phyloP scores from a whole-genome alignment of 2,888 invertebrate species.

The Acrocyrtus sp. region DNA sequence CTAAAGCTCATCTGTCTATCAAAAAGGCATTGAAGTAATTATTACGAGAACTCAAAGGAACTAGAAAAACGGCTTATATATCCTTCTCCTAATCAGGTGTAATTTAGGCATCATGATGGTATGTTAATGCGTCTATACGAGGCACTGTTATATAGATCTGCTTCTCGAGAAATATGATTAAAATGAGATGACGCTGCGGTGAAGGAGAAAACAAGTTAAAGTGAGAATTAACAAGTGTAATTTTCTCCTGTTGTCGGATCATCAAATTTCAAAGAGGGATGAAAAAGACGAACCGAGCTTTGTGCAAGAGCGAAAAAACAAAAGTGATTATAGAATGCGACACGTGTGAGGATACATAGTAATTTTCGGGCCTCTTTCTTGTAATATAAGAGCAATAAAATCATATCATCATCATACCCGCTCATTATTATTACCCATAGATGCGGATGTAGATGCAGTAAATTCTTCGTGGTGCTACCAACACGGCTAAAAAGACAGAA shows the following conservation, averaged over 20 bases:
- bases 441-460: too few relatives aligned
- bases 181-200: slow-evolving; percentile 1
- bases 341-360: slow-evolving; percentile 43
- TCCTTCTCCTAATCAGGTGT: slow-evolving; percentile 15
- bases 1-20: slow-evolving; percentile 45
- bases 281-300: neutral
- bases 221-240: slow-evolving; percentile 16
- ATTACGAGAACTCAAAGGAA: slow-evolving; percentile 3
- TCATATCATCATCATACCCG: too few relatives aligned
- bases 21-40: slow-evolving; percentile 7
- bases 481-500: too few relatives aligned
- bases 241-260: slow-evolving; percentile 22
- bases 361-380: slow-evolving; percentile 41
- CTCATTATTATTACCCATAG: too few relatives aligned
- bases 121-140: too few relatives aligned
- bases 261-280: too few relatives aligned
- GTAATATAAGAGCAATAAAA: too few relatives aligned
- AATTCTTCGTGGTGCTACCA: too few relatives aligned
- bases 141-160: too few relatives aligned
- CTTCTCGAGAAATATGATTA: slow-evolving; percentile 2
- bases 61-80: slow-evolving; percentile 1
- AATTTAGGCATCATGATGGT: too few relatives aligned
- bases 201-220: slow-evolving; percentile 14
- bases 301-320: slow-evolving; percentile 8
- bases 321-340: slow-evolving; percentile 44